Conservation (phyloP, 2,888 invertebrate species). For the Girardia tigrina region DNA sequence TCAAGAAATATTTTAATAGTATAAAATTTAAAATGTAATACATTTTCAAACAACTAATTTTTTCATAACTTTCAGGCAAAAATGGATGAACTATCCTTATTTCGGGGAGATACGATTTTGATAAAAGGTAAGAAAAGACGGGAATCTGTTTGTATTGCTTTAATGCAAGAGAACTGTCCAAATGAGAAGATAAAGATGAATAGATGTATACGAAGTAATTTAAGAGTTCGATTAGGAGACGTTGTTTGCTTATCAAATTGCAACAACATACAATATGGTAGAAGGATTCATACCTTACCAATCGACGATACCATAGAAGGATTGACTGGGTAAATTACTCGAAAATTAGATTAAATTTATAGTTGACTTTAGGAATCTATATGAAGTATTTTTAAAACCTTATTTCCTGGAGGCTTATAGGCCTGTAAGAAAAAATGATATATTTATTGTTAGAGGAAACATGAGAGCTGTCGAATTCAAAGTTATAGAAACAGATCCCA, state of each 20-base stretch:
- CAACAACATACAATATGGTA: slow-evolving; percentile 85
- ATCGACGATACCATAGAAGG: slow-evolving; percentile 98
- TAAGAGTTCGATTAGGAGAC: slow-evolving; percentile 84
- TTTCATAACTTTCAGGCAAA: slow-evolving; percentile 68
- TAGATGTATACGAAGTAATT: slow-evolving; percentile 78
- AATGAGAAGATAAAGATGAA: slow-evolving; percentile 78
- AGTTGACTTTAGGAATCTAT: slow-evolving; percentile 61
- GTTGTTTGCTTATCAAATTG: slow-evolving; percentile 60
- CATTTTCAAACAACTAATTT: too few relatives aligned
- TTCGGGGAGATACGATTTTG: slow-evolving; percentile 90
- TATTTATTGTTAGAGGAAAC: slow-evolving; percentile 88
- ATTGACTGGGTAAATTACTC: slow-evolving; percentile 67
- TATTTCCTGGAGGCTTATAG: slow-evolving; percentile 98
- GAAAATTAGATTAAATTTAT: not conserved
- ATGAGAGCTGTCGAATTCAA: slow-evolving; percentile 99
- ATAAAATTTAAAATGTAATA: too few relatives aligned
- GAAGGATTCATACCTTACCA: slow-evolving; percentile 87
- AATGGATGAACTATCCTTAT: slow-evolving; percentile 93
- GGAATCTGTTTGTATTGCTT: slow-evolving; percentile 92
- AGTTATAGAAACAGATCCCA: slow-evolving; percentile 93
- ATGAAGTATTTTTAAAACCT: slow-evolving; percentile 94
- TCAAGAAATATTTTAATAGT: too few relatives aligned
- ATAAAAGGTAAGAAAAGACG: slow-evolving; percentile 89
- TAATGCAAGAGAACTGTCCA: slow-evolving; percentile 83
- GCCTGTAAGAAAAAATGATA: slow-evolving; percentile 84